Base-by-base conservation (phyloP, 2,113 vertebrate genomes). In the Lagenorhynchus albirostris region DNA sequence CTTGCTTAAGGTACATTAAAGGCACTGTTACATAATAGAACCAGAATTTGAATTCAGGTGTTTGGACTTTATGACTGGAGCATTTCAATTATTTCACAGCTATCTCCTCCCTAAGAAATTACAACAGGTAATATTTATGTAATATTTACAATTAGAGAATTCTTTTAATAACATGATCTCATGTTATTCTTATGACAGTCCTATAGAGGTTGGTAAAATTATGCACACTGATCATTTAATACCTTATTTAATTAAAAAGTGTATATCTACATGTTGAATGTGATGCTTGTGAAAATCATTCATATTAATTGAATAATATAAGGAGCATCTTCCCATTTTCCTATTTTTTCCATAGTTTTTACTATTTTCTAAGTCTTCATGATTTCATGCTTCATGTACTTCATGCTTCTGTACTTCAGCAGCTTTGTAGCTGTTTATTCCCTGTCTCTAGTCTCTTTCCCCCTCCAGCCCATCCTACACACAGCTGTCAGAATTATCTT, bases 341-440 rank as follows among this genome's bases (percentile, higher is more conserved):
- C 14, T 92, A 18, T 80, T 41, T 80, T 77, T 38, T 17, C n/a
- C 38, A 2, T 79, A 31, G 31, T 41, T 90, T 87, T 84, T 93
- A n/a, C n/a, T 86, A 1, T 88, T 77, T 36, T 53, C 14, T 77
- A 25, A n/a, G 9, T 44, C 29, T 80, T 90, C 13, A 10, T 88
- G 91, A 67, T 71, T 89, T 91, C 44, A 7, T 31, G 17, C 33
- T 77, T 18, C 44, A 9, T 23, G 3, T 70, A 41, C 21, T 83
- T 96, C 33, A 38, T 68, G 29, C 82, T 87, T 91, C 68, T 97
- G 50, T 85, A 53, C 84, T 65, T 94, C 3, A 83, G 12, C 38
- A 68, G 62, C 68, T 92, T 94, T 82, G 68, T 87, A 50, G 89
- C 68, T 95, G 76, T 93, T 97, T 91, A 85, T 93, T 96, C 88